These are phyloP conservation scores for Bombylius major DNA, from an alignment of 2,888 invertebrate genomes.

Conservation along the genomic window DNA sequence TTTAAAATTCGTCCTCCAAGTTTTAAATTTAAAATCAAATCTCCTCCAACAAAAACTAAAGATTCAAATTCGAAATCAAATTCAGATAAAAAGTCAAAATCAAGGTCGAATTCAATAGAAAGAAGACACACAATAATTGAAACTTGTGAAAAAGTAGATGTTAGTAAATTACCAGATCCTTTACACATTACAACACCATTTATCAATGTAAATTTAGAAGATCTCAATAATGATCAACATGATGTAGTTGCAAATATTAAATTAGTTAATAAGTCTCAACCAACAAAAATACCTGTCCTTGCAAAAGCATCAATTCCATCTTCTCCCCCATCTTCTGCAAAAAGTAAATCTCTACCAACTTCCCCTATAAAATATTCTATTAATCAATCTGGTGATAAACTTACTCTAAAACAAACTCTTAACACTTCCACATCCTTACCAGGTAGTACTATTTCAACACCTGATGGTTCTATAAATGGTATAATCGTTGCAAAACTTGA, in stretches of 20 bases:
- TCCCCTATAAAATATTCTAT: slow-evolving; percentile 14
- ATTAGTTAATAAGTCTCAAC: slow-evolving; percentile 10
- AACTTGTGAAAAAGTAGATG: slow-evolving; percentile 10
- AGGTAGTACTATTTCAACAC: background rate
- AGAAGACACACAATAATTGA: slow-evolving; percentile 9
- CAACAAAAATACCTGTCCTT: slow-evolving; percentile 16
- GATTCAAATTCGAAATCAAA: background rate
- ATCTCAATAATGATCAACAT: background rate
- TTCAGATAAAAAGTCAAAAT: background rate
- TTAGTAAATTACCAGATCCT: slow-evolving; percentile 5
- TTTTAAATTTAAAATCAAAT: background rate
- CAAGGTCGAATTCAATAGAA: background rate
- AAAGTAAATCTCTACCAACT: slow-evolving; percentile 23
- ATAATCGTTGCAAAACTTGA: slow-evolving; percentile 29
- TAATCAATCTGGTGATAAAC: background rate
- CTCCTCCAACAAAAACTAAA: background rate
- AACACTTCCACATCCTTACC: background rate
- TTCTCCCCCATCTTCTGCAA: slow-evolving; percentile 5
- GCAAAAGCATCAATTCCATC: slow-evolving; percentile 17
- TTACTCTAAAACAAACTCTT: background rate
- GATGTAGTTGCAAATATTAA: background rate
- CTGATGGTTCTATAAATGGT: slow-evolving; percentile 8
- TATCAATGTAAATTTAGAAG: slow-evolving; percentile 9
- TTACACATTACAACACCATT: slow-evolving; percentile 8
- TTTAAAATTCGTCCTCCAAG: background rate